Base-by-base conservation (phyloP, 1,140 invertebrate genomes). In the Drosophila triauraria region DNA sequence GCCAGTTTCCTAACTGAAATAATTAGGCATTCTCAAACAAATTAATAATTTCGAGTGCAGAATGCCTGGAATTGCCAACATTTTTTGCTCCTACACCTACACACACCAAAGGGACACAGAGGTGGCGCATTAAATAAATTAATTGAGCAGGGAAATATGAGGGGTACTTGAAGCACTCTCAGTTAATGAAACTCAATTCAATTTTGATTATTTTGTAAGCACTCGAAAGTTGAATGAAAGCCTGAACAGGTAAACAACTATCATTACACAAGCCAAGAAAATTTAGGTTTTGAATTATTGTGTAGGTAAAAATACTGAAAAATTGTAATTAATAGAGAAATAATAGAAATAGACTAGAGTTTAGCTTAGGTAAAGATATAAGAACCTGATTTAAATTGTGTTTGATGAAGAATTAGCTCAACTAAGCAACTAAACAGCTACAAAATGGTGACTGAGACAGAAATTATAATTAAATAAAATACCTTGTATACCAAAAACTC, bases 41-140 rank as follows among this genome's bases (percentile, higher is more conserved):
- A 46, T 44, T 58, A 58, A 58, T 43, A 42, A 42, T 20, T 58
- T 17, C 40, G 1, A 15, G 32, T 38, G 40, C 40, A 2, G 32
- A 9, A 10, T 10, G 32, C 4, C 12, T 20, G 9, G 17, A 54
- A n/a, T 54, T 38, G 9, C n/a, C 0, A 23, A 6, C 13, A 25
- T 25, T 56, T 56, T 38, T 56, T n/a, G 6, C 17, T 15, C 10
- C 27, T 38, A 2, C 50, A 51, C 4, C 20, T 15, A 27, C 25
- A 48, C 4, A 13, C 35, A 56, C 53, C 23, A 25, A 9, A 4
- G 9, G 6, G 7, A 38, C 7, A 38, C 20, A 54, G 23, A 23
- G 30, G 17, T 17, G 4, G 6, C 15, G 13, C 15, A 23, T 38
- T 38, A 40, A 40, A 54, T 15, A 15, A 54, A 15, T n/a, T 40